A percentile compares a stretch with the other conserved stretches of the same genome.
Evolutionary conservation across 2,797 vertebrate genomes (phyloP).

Genomic region (Spinus pinus): DNA sequence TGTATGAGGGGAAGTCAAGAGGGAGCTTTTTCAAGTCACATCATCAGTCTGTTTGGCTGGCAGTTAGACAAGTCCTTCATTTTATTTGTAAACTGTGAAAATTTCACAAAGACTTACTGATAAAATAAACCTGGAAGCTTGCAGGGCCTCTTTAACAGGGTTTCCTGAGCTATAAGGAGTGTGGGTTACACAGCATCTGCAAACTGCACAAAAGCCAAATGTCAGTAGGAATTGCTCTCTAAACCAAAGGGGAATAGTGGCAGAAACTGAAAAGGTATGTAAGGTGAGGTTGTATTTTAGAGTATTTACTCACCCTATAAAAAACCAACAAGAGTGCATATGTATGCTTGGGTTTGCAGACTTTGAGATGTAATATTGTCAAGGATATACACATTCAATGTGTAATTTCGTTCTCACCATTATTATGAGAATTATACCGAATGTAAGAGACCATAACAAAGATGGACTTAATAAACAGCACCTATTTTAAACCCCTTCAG

Average conservation of each 20-base stretch:
- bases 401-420: not conserved
- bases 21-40: not conserved
- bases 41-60: conserved; percentile 2
- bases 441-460: not conserved
- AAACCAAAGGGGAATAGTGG: not conserved
- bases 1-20: not conserved
- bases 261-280: not conserved
- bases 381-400: not conserved
- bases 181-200: not conserved
- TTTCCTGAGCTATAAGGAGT: not conserved
- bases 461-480: not conserved
- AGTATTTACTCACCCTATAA: not conserved
- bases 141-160: not conserved
- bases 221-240: not conserved
- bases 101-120: conserved; percentile 2
- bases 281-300: not conserved
- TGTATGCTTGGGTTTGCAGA: not conserved
- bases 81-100: conserved; percentile 62
- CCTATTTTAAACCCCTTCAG: not conserved
- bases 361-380: not conserved
- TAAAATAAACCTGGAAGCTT: conserved; percentile 27
- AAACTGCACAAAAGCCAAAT: not conserved
- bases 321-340: not conserved
- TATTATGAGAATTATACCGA: not conserved
- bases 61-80: conserved; percentile 20